Evolutionary conservation across 2,797 vertebrate species (phyloP).

Genomic region (Diplodus sargus): DNA sequence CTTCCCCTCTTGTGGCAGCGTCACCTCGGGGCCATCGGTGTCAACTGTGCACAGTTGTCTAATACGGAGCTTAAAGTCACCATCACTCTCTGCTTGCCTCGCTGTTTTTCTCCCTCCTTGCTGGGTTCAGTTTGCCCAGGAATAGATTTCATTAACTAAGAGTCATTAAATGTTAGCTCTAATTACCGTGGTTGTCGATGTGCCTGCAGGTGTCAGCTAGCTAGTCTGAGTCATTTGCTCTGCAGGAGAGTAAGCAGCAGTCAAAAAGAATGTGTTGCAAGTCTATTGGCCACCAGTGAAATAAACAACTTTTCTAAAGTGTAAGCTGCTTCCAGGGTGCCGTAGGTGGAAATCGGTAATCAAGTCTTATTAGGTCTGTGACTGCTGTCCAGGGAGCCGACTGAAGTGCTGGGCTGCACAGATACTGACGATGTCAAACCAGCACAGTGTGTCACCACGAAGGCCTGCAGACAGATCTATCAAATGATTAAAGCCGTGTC

Average conservation of each 20-base stretch:
- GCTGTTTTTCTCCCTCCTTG: constrained; percentile 34
- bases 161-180: constrained; percentile 97
- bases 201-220: constrained; percentile 92
- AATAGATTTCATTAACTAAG: constrained; percentile 95
- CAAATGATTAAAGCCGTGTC: constrained; percentile 69
- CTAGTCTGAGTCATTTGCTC: constrained; percentile 73
- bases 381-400: constrained; percentile 53
- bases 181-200: constrained; percentile 93
- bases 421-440: constrained; percentile 60
- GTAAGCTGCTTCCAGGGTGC: constrained; percentile 47
- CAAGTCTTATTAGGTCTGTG: constrained; percentile 50
- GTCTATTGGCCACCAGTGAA: constrained; percentile 46
- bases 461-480: constrained; percentile 67
- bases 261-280: constrained; percentile 15
- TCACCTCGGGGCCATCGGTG: constrained; percentile 47
- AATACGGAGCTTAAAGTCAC: constrained; percentile 51
- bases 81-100: constrained; percentile 23
- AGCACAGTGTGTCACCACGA: constrained; percentile 52
- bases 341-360: constrained; percentile 51
- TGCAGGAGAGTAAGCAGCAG: constrained; percentile 43
- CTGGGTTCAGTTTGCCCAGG: constrained; percentile 88
- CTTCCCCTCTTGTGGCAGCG: constrained; percentile 26
- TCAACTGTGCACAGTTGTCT: constrained; percentile 45
- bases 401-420: constrained; percentile 38
- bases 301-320: constrained; percentile 52